Base-by-base conservation (phyloP, 2,113 vertebrate genomes). In the Actenoides lindsayi region DNA sequence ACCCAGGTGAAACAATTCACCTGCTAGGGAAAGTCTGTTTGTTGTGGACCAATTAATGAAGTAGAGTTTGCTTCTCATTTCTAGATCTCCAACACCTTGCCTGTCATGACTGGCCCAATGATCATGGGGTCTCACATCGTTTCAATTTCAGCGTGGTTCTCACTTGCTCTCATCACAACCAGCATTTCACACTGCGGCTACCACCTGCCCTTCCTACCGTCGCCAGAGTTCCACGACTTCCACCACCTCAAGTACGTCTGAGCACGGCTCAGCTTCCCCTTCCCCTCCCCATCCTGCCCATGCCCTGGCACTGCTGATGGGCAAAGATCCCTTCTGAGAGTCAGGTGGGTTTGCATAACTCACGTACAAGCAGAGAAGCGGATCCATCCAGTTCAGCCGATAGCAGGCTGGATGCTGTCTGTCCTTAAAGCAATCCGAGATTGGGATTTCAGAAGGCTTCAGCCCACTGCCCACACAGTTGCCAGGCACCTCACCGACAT, bases 221-320 rank as follows among this genome's bases (percentile, higher is more conserved):
- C 99, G 1, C 98, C 99, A 0, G 99, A 99, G 95, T 99, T 99
- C 97, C 99, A 99, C 0, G 99, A 99, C 98, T 99, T 98, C 96
- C 99, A 99, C 96, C 99, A 99, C 95, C 98, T 99, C 97, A 99
- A 98, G 99, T 99, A 97, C 65, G 98, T 74, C 28, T 13, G n/a
- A n/a, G 64, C 79, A 51, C 63, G 13, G 16, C 79, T 51, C n/a
- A 23, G 57, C 65, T 57, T 25, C 39, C 73, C n/a, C 5, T 41
- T 64, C 63, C 19, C 65, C 65, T 60, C 30, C 54, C 71, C 20
- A 41, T 74, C 42, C 46, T 31, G 13, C 54, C 48, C 6, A 12
- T 1, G 7, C n/a, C 17, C 28, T 4, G 41, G 62, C 64, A 18
- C 54, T 3, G 39, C 70, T 7, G 27, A 16, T 1, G 3, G 41